Base-by-base conservation (phyloP, 2,888 invertebrate species). In the Philaethria dido region DNA sequence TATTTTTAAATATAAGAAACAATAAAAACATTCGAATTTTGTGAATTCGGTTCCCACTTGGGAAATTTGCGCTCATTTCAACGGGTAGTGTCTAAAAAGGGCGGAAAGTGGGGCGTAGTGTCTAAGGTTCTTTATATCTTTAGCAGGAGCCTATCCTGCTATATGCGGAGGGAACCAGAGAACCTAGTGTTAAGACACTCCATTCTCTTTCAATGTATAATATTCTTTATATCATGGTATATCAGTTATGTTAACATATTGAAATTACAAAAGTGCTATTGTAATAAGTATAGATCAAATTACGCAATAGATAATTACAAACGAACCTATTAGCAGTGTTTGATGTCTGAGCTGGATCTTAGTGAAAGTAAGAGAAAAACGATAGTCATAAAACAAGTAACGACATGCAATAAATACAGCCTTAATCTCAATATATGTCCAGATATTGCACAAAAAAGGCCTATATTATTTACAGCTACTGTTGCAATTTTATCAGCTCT, bases 331-430 rank as follows among this genome's bases (percentile, higher is more conserved):
- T 33, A 61, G 59, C 39, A 60, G 16, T 62, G 62, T 42, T 62
- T 62, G 59, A 48, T 62, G 6, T 29, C 36, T 29, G 39, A 59
- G 20, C 25, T 64, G 65, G 65, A 22, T 39, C 57, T 47, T 20
- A 68, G 68, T 65, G 70, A 70, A 70, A 70, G 70, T 67, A 67
- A 65, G 62, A 64, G 69, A 69, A 70, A 68, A 70, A 60, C 14
- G 50, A 65, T 60, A 52, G 64, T 65, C 55, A 55, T 61, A 52
- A 55, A 62, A 65, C 65, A 54, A 70, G 62, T 60, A 68, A 70
- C 64, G 54, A 59, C 59, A 62, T 62, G 68, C 48, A 65, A 65
- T 66, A 52, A 65, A 65, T 66, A 52, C 52, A 33, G 54, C 44
- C 61, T 69, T 67, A 62, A 69, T 69, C 62, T 63, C 39, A 52